Evolutionary conservation across 2,888 invertebrate genomes (phyloP).

Genomic region (Argyra leucocephala): DNA sequence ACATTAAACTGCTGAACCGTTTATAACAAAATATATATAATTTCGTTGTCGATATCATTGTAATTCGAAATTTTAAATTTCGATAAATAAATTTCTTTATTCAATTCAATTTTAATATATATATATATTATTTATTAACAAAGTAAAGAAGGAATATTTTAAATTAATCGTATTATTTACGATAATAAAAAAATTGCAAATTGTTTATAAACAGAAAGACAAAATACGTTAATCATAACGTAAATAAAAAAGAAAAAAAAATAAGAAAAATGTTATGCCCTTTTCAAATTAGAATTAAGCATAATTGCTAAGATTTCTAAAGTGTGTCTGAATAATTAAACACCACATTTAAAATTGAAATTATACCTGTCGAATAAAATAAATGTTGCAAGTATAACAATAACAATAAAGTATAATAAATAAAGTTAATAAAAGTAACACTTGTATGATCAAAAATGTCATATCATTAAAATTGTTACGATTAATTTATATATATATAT

Average conservation of each 20-base stretch:
- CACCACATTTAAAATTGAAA: background rate
- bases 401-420: background rate
- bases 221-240: background rate
- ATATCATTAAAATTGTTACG: background rate
- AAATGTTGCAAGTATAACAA: background rate
- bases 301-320: background rate
- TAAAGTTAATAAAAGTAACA: background rate
- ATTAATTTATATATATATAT: too few relatives aligned
- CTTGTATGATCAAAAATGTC: background rate
- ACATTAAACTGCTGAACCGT: too few relatives aligned
- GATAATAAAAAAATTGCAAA: background rate
- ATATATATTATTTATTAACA: too few relatives aligned
- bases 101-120: too few relatives aligned
- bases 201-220: background rate
- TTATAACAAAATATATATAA: too few relatives aligned
- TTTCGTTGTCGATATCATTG: too few relatives aligned
- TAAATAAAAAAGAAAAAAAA: too few relatives aligned
- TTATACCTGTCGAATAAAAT: background rate
- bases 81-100: too few relatives aligned
- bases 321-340: background rate
- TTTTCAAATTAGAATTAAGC: too few relatives aligned
- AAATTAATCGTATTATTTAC: conserved; percentile 3
- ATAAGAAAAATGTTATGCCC: too few relatives aligned
- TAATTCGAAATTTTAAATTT: too few relatives aligned
- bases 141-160: background rate